These are phyloP conservation scores for Fringilla coelebs DNA, from an alignment of 2,797 vertebrate genomes.

Conservation along the genomic window DNA sequence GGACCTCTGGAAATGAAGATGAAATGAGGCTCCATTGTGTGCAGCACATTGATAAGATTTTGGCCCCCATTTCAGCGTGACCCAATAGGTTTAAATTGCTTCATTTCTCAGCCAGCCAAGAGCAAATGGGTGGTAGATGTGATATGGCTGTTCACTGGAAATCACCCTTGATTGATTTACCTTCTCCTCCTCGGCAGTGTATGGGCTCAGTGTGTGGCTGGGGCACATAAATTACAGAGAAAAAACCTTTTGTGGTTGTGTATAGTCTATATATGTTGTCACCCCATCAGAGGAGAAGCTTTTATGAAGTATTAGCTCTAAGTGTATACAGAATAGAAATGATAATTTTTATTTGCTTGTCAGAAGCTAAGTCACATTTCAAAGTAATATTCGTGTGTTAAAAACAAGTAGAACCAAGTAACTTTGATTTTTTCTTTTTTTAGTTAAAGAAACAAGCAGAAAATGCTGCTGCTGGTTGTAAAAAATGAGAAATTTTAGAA, in stretches of 20 bases:
- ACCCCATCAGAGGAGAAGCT: constrained; percentile 42
- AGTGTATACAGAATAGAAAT: constrained; percentile 4
- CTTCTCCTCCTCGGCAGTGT: not conserved
- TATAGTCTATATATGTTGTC: constrained; percentile 30
- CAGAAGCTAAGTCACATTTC: not conserved
- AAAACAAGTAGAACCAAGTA: not conserved
- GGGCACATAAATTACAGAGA: constrained; percentile 55
- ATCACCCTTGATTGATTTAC: constrained; percentile 62
- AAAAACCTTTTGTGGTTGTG: not conserved
- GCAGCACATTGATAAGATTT: constrained; percentile 15
- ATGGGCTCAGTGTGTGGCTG: not conserved
- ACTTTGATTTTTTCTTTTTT: not conserved
- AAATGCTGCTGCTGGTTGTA: not conserved
- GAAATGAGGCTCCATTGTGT: constrained; percentile 1
- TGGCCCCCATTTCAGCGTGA: constrained; percentile 37
- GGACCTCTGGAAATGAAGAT: constrained; percentile 22
- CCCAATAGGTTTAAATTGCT: constrained; percentile 57
- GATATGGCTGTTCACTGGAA: constrained; percentile 53
- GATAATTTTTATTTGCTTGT: not conserved
- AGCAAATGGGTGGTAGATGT: constrained; percentile 52
- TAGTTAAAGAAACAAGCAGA: not conserved
- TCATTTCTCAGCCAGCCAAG: constrained; percentile 59
- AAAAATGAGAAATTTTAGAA: not conserved
- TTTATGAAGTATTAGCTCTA: constrained; percentile 55
- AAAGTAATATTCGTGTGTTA: not conserved